These are phyloP conservation scores for Eupithecia exiguata DNA, from an alignment of 2,888 invertebrate species.

Conservation along the genomic window DNA sequence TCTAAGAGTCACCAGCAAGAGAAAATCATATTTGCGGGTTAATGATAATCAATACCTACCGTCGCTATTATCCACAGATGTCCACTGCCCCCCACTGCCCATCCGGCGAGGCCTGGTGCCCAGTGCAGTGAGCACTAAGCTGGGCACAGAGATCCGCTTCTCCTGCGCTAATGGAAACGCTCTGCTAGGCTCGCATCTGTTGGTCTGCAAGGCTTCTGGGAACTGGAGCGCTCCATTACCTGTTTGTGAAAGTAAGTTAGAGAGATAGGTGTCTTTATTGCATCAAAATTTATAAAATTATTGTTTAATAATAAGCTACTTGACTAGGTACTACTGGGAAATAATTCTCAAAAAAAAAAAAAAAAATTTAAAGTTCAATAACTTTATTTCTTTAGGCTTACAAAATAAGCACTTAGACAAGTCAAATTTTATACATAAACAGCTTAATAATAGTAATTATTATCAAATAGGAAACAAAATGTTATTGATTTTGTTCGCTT, in stretches of 20 bases:
- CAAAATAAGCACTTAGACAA: no score
- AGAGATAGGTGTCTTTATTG: no score
- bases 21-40: neutral
- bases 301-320: no score
- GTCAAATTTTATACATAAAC: no score
- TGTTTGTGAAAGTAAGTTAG: slow-evolving; percentile 89
- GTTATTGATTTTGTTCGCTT: no score
- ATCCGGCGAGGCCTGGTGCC: slow-evolving; percentile 89
- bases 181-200: slow-evolving; percentile 89
- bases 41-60: neutral
- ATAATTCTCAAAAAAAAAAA: no score
- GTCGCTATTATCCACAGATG: slow-evolving; percentile 69
- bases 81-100: slow-evolving; percentile 91
- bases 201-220: slow-evolving; percentile 91
- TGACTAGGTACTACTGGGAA: no score
- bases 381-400: no score
- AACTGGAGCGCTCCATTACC: slow-evolving; percentile 94
- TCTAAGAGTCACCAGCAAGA: neutral
- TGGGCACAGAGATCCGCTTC: slow-evolving; percentile 89
- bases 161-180: slow-evolving; percentile 92
- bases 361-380: no score
- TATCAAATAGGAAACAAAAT: no score
- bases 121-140: slow-evolving; percentile 87
- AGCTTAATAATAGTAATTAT: no score
- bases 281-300: no score